Evolutionary conservation across 2,888 invertebrate genomes (phyloP).

Genomic region (Colostygia pectinataria): DNA sequence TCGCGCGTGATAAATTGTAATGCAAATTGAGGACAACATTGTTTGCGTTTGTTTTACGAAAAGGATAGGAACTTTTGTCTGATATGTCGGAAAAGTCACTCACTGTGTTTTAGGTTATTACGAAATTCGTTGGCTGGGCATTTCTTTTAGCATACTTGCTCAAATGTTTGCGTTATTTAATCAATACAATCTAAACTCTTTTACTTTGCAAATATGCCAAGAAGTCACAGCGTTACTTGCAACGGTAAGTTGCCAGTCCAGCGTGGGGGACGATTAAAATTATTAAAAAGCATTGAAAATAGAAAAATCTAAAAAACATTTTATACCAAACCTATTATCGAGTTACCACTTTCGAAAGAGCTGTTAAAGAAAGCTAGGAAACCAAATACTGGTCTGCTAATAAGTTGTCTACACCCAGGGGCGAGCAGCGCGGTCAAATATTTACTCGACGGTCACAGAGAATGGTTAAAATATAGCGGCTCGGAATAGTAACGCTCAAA

Average conservation of each 20-base stretch:
- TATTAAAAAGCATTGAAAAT: no score
- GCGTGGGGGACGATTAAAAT: no score
- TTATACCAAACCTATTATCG: conserved; percentile 4
- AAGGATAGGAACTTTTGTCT: conserved; percentile 2
- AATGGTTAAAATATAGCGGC: not conserved
- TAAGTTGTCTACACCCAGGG: conserved; percentile 34
- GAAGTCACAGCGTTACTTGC: no score
- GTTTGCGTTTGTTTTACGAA: not conserved
- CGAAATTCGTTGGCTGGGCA: no score
- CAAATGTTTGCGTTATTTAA: no score
- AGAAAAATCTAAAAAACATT: no score
- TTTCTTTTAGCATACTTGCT: no score
- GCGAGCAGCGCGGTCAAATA: conserved; percentile 23
- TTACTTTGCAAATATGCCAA: no score
- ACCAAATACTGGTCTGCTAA: conserved; percentile 33
- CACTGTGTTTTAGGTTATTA: no score
- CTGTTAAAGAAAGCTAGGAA: conserved; percentile 34
- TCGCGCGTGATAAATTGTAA: conserved; percentile 25
- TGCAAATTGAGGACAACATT: conserved; percentile 22
- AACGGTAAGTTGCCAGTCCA: no score
- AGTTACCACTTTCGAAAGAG: conserved; percentile 20
- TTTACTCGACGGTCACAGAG: conserved; percentile 13
- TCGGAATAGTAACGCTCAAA: not conserved
- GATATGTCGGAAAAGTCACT: not conserved
- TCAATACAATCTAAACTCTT: no score